phyloP scores from a whole-genome alignment of 2,113 vertebrate genomes.

The Phalacrocorax aristotelis region DNA sequence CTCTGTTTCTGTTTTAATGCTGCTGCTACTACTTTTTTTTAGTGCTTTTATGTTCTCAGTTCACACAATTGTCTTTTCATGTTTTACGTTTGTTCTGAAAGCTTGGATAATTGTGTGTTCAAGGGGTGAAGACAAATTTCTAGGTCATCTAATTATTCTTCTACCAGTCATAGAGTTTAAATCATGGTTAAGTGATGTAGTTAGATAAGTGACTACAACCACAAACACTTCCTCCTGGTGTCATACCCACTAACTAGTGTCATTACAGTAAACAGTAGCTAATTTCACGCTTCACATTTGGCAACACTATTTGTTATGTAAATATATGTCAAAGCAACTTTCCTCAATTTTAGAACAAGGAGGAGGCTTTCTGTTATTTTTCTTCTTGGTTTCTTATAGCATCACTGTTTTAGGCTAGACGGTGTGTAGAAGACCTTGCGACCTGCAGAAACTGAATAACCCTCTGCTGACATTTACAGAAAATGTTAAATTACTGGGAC shows the following conservation, averaged over 20 bases:
- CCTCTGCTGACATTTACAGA: conserved; percentile 60
- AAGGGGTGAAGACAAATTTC: background rate
- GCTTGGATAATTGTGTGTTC: background rate
- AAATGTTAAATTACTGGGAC: conserved; percentile 55
- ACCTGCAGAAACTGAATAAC: conserved; percentile 26
- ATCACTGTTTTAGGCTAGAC: background rate
- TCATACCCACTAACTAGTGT: background rate
- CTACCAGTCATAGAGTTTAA: background rate
- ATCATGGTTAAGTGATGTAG: background rate
- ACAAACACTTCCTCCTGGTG: background rate
- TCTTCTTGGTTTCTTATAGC: background rate
- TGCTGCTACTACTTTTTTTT: background rate
- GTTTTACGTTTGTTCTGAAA: background rate
- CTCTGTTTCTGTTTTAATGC: background rate
- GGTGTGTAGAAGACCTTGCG: background rate
- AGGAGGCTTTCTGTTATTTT: background rate
- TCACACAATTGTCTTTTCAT: background rate
- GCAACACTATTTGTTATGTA: background rate
- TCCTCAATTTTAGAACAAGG: background rate
- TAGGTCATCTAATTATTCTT: background rate
- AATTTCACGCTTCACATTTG: background rate
- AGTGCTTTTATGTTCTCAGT: background rate
- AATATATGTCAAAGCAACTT: background rate
- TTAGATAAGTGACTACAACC: background rate
- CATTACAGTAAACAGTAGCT: background rate